These are phyloP conservation scores for Epicauta chinensis DNA, from an alignment of 1,140 invertebrate genomes.

Conservation along the genomic window DNA sequence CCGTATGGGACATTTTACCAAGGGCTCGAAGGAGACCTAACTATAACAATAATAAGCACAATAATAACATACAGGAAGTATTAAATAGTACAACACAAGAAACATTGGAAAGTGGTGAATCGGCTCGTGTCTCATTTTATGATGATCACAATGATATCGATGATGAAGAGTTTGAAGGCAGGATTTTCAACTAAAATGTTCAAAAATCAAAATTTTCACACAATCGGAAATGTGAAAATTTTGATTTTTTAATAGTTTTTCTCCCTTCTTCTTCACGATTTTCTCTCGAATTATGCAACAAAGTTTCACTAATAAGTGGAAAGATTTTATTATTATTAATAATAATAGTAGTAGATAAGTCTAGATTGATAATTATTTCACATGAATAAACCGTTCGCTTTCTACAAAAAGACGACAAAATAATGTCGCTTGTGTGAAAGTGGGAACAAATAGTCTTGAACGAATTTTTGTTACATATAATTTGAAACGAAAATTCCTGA, in stretches of 20 bases:
- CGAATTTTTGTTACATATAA: too few relatives aligned
- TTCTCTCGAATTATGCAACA: too few relatives aligned
- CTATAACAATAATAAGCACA: not conserved
- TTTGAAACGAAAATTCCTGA: too few relatives aligned
- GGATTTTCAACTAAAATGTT: too few relatives aligned
- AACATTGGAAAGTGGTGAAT: conserved; percentile 57
- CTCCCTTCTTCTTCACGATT: too few relatives aligned
- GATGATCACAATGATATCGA: conserved; percentile 40
- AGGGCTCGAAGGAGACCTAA: conserved; percentile 20
- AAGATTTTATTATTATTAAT: too few relatives aligned
- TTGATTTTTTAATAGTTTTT: too few relatives aligned
- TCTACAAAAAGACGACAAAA: conserved; percentile 12
- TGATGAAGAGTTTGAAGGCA: conserved; percentile 29
- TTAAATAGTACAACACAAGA: conserved; percentile 31
- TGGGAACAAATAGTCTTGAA: not conserved
- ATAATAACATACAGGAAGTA: conserved; percentile 35
- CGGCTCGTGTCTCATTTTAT: conserved; percentile 51
- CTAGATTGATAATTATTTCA: conserved; percentile 8
- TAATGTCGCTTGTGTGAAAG: conserved; percentile 12
- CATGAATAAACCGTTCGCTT: conserved; percentile 10
- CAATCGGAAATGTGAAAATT: too few relatives aligned
- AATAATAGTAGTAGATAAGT: too few relatives aligned
- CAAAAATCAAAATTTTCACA: too few relatives aligned
- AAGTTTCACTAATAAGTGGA: too few relatives aligned
- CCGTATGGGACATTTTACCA: conserved; percentile 54